Percentiles rank a stretch among this genome's conserved stretches.
phyloP scores from a whole-genome alignment of 2,113 vertebrate species.

The Anolis sagrei region DNA sequence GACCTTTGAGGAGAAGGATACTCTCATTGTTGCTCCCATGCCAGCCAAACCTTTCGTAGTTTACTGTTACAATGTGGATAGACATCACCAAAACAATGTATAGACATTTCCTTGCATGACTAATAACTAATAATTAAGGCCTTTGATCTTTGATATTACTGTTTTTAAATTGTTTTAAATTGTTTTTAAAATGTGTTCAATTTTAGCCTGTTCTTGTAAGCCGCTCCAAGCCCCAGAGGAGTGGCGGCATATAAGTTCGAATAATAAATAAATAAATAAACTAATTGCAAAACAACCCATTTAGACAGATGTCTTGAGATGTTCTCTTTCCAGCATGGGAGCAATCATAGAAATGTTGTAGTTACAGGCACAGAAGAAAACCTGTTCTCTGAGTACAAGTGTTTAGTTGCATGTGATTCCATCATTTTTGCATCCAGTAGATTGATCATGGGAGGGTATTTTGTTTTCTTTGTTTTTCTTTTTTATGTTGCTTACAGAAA shows the following conservation, averaged over 20 bases:
- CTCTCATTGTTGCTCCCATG: neutral
- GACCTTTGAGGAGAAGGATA: neutral
- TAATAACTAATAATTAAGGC: too few species aligned
- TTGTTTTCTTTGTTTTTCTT: too few species aligned
- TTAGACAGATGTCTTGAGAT: neutral
- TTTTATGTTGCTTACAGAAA: slow-evolving; percentile 65
- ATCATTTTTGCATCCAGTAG: neutral
- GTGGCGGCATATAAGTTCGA: too few species aligned
- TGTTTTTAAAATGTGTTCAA: too few species aligned
- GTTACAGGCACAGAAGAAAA: neutral
- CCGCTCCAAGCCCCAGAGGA: too few species aligned
- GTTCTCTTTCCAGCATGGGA: neutral
- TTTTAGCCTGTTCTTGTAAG: too few species aligned
- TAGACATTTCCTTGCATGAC: neutral
- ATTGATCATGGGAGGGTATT: neutral
- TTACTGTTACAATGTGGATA: neutral
- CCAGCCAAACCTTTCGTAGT: neutral
- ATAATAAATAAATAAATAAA: too few species aligned
- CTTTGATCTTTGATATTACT: too few species aligned
- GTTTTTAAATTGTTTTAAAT: too few species aligned
- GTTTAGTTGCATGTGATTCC: neutral
- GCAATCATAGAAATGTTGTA: neutral
- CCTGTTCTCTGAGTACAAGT: neutral
- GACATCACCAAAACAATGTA: neutral
- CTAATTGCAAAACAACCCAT: neutral